These are phyloP conservation scores for Ibidorhyncha struthersii DNA, from an alignment of 2,113 vertebrate genomes.

Conservation along the genomic window DNA sequence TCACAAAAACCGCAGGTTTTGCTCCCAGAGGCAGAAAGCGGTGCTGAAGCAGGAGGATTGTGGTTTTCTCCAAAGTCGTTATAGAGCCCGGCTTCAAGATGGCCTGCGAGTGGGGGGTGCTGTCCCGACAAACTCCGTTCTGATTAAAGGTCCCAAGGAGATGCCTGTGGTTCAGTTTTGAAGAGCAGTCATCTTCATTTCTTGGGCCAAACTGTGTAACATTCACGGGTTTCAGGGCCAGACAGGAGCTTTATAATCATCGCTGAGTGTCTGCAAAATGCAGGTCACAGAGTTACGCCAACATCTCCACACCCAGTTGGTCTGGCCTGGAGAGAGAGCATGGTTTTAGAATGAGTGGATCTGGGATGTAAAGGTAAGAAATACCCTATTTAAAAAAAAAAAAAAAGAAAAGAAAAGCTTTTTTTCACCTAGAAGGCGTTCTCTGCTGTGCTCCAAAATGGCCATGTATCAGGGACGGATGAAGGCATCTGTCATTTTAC, in stretches of 20 bases:
- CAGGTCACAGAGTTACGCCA: neutral
- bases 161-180: conserved; percentile 13
- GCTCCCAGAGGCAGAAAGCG: neutral
- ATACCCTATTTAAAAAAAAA: neutral
- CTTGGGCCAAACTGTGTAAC: neutral
- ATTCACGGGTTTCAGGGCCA: neutral
- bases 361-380: neutral
- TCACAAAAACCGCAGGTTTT: neutral
- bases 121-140: neutral
- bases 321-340: neutral
- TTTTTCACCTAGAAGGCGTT: neutral
- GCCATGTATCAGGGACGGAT: neutral
- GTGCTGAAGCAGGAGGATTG: neutral
- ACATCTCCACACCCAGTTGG: neutral
- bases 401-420: rapidly evolving
- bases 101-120: neutral
- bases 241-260: neutral
- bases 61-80: neutral
- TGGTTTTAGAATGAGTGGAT: neutral
- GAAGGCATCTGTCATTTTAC: neutral
- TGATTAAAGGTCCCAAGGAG: neutral
- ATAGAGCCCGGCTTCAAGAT: neutral
- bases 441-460: neutral
- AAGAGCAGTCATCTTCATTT: neutral
- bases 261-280: neutral